Evolutionary conservation across 2,113 vertebrate species (phyloP).

Genomic region (Mormoops blainvillei): DNA sequence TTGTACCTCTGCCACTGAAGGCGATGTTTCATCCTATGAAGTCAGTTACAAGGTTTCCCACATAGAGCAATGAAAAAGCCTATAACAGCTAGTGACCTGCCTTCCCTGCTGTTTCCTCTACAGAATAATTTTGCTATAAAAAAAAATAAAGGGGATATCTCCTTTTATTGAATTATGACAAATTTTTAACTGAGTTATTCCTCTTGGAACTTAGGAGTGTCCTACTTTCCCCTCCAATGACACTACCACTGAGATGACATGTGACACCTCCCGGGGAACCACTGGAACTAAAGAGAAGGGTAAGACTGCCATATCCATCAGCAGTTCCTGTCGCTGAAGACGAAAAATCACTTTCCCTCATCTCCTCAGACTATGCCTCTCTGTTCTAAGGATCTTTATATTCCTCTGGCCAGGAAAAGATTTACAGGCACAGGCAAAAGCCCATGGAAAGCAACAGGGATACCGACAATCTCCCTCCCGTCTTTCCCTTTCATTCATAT

Average conservation of each 20-base stretch:
- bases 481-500: background rate
- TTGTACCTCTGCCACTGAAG: background rate
- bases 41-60: background rate
- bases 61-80: constrained; percentile 43
- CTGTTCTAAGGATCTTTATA: background rate
- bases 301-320: background rate
- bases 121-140: constrained; percentile 30
- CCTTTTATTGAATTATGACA: constrained; percentile 43
- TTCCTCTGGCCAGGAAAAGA: background rate
- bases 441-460: background rate
- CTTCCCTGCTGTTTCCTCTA: background rate
- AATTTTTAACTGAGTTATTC: constrained; percentile 13
- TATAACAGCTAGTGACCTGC: background rate
- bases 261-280: background rate
- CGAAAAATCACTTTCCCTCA: background rate
- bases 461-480: background rate
- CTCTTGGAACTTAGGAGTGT: constrained; percentile 18
- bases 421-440: background rate
- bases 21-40: constrained; percentile 36
- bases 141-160: constrained; percentile 13
- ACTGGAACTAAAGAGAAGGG: constrained; percentile 19
- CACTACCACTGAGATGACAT: background rate
- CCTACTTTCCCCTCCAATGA: constrained; percentile 41
- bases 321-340: background rate
- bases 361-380: background rate